phyloP scores from a whole-genome alignment of 2,113 vertebrate genomes.

The Otus sunia region DNA sequence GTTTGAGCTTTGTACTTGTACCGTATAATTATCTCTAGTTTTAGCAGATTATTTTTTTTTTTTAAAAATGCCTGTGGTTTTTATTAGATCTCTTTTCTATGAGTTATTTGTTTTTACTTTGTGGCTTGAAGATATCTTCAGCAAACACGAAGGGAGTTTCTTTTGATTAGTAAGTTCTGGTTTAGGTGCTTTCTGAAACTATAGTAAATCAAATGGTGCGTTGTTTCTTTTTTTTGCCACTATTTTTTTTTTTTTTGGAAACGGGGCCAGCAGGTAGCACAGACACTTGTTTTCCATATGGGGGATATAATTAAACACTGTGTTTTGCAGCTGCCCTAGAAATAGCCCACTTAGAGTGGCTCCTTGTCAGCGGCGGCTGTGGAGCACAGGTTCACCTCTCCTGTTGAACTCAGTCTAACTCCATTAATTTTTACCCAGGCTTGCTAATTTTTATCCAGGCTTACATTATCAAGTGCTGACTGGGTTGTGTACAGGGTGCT shows the following conservation, averaged over 20 bases:
- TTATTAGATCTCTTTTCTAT: background rate
- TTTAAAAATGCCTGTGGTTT: background rate
- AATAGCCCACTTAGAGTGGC: background rate
- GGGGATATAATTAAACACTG: background rate
- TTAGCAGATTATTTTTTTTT: background rate
- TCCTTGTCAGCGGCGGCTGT: rapidly evolving
- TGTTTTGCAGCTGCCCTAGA: constrained; percentile 2
- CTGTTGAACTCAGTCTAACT: background rate
- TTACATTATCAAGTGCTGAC: background rate
- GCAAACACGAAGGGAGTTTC: background rate
- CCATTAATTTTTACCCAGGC: constrained; percentile 45
- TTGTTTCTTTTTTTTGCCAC: background rate
- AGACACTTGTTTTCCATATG: constrained; percentile 10
- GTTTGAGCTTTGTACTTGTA: background rate
- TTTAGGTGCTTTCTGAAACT: background rate
- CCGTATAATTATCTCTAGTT: background rate
- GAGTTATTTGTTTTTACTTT: constrained; percentile 20
- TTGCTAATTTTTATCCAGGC: constrained; percentile 30
- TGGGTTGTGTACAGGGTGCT: rapidly evolving
- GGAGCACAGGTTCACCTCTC: background rate
- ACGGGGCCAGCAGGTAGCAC: background rate
- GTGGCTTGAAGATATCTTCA: background rate
- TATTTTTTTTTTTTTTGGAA: background rate
- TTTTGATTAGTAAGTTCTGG: background rate
- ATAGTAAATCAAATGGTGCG: background rate